A percentile compares a stretch with the other conserved stretches of the same genome.
phyloP scores from a whole-genome alignment of 2,888 invertebrate genomes.

The Uloborus plumipes region DNA sequence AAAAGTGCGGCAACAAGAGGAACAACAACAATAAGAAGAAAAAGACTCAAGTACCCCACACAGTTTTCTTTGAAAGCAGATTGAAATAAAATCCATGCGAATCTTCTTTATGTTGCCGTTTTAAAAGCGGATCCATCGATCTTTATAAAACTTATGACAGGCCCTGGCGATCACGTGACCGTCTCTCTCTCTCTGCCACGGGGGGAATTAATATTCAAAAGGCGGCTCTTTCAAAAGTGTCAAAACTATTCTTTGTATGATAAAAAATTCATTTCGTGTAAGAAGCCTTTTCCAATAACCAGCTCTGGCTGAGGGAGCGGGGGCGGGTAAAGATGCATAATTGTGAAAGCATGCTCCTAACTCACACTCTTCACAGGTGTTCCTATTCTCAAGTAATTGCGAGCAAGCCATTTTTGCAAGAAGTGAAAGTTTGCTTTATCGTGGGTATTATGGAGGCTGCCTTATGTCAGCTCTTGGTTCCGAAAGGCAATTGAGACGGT shows the following conservation, averaged over 20 bases:
- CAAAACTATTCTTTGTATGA: conserved; percentile 49
- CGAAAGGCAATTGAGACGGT: no score
- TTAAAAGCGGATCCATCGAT: conserved; percentile 26
- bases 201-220: conserved; percentile 52
- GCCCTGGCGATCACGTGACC: conserved; percentile 41
- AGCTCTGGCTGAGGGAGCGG: conserved; percentile 21
- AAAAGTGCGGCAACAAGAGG: no score
- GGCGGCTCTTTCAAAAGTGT: conserved; percentile 49
- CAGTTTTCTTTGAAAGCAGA: no score
- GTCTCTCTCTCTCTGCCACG: neutral
- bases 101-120: no score
- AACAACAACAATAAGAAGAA: no score
- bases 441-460: no score
- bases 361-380: conserved; percentile 33
- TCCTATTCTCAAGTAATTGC: conserved; percentile 26
- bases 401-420: neutral
- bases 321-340: conserved; percentile 35
- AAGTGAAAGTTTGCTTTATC: no score
- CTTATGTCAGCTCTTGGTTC: no score
- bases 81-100: no score
- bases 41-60: no score
- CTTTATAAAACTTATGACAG: conserved; percentile 45
- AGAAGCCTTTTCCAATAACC: conserved; percentile 49
- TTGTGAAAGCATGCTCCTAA: conserved; percentile 38
- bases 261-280: conserved; percentile 56